Conservation (phyloP, 2,113 vertebrate genomes). For the Dermatemys mawii region DNA sequence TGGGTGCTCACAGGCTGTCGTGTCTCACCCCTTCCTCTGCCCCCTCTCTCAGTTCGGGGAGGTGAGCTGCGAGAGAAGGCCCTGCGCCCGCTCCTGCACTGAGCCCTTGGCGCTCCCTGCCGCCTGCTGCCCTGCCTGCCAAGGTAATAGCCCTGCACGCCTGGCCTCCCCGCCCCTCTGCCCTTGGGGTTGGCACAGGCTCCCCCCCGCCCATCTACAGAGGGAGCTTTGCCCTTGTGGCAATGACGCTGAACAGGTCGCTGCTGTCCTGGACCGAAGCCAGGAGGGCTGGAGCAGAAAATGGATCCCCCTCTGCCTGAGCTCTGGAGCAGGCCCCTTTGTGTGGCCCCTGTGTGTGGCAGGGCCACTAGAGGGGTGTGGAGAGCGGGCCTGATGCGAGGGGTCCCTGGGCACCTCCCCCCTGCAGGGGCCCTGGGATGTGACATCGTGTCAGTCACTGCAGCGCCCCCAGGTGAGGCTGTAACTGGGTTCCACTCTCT, state of each 20-base stretch:
- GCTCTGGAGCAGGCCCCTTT: background rate
- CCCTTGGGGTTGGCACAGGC: background rate
- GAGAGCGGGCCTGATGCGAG: background rate
- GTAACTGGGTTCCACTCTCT: background rate
- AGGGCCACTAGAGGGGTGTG: background rate
- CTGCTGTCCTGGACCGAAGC: background rate
- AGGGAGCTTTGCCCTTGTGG: background rate
- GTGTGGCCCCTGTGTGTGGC: background rate
- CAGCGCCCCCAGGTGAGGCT: background rate
- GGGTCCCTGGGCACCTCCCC: background rate
- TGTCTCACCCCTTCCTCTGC: background rate
- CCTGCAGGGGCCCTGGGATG: background rate
- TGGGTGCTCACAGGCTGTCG: background rate
- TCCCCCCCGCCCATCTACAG: background rate
- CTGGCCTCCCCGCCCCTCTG: background rate
- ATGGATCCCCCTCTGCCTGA: background rate
- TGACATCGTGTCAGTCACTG: background rate
- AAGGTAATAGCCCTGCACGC: slow-evolving; percentile 53
- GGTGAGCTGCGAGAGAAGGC: slow-evolving; percentile 77
- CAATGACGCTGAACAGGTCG: background rate
- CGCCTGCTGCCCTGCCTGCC: slow-evolving; percentile 76
- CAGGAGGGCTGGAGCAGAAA: background rate
- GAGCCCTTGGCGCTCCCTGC: background rate
- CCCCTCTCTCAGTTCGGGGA: slow-evolving; percentile 76
- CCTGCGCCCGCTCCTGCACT: slow-evolving; percentile 53